phyloP scores from a whole-genome alignment of 2,888 invertebrate species.

The Lepidochitona cinerea region DNA sequence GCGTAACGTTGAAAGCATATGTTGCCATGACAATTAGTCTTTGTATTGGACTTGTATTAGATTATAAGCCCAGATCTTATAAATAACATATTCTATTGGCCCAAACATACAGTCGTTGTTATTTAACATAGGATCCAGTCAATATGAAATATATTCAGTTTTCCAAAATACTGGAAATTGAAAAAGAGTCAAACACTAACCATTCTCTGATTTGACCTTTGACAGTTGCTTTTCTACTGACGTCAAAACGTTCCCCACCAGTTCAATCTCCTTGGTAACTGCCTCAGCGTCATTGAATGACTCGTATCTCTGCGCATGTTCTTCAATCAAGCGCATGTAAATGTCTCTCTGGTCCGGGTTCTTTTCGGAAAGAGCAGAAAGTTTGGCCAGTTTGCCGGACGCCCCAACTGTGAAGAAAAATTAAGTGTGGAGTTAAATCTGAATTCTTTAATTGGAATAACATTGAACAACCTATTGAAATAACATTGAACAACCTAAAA shows the following conservation, averaged over 20 bases:
- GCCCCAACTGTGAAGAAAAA: neutral
- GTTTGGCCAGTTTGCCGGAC: slow-evolving; percentile 10
- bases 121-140: neutral
- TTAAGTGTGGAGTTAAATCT: too few relatives aligned
- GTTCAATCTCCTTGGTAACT: slow-evolving; percentile 51
- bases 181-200: slow-evolving; percentile 28
- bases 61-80: too few relatives aligned
- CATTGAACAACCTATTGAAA: too few relatives aligned
- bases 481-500: too few relatives aligned
- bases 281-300: slow-evolving; percentile 53
- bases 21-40: too few relatives aligned
- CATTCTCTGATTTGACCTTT: slow-evolving; percentile 31
- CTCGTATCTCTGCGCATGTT: slow-evolving; percentile 58
- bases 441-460: too few relatives aligned
- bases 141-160: neutral
- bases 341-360: slow-evolving; percentile 55
- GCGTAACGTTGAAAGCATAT: too few relatives aligned
- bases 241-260: slow-evolving; percentile 43
- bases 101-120: too few relatives aligned
- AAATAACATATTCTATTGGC: too few relatives aligned
- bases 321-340: slow-evolving; percentile 57
- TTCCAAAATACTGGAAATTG: too few relatives aligned
- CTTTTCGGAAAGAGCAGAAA: slow-evolving; percentile 48
- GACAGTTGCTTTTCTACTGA: slow-evolving; percentile 47
- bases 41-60: too few relatives aligned